phyloP scores from a whole-genome alignment of 2,888 invertebrate genomes.

The Ophonus ardosiacus region DNA sequence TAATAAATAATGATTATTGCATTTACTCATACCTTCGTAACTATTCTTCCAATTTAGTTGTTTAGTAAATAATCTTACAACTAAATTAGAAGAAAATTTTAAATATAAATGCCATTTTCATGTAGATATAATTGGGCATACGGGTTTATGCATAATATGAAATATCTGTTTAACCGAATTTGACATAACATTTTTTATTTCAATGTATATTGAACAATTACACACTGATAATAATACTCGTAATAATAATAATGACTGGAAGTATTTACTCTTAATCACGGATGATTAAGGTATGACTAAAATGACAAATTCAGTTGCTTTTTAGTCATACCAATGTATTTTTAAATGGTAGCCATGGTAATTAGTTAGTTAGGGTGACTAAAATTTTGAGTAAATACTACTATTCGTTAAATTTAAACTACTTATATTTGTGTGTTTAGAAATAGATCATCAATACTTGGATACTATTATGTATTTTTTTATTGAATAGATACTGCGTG shows the following conservation, averaged over 20 bases:
- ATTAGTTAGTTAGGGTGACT: too few relatives aligned
- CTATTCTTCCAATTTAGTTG: neutral
- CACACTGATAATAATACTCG: constrained; percentile 14
- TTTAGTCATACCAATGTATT: too few relatives aligned
- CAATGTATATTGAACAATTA: neutral
- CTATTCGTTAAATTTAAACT: constrained; percentile 13
- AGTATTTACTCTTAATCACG: too few relatives aligned
- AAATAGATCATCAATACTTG: neutral
- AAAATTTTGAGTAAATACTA: too few relatives aligned
- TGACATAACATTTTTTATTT: neutral
- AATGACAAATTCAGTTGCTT: too few relatives aligned
- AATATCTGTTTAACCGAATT: neutral
- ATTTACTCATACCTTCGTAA: neutral
- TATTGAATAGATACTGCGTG: constrained; percentile 6
- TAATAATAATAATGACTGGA: too few relatives aligned
- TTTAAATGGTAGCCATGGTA: too few relatives aligned
- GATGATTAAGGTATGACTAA: too few relatives aligned
- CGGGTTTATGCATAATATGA: constrained; percentile 26
- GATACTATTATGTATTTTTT: constrained; percentile 14
- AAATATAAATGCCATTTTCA: constrained; percentile 24
- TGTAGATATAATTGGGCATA: constrained; percentile 2
- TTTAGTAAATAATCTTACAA: neutral
- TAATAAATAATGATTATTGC: neutral
- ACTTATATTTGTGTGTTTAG: constrained; percentile 33
- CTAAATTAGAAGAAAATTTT: neutral